Evolutionary conservation across 2,888 invertebrate genomes (phyloP), one percentile per base, ranked within the genome.

Genomic region (Sphecodes monilicornis): DNA sequence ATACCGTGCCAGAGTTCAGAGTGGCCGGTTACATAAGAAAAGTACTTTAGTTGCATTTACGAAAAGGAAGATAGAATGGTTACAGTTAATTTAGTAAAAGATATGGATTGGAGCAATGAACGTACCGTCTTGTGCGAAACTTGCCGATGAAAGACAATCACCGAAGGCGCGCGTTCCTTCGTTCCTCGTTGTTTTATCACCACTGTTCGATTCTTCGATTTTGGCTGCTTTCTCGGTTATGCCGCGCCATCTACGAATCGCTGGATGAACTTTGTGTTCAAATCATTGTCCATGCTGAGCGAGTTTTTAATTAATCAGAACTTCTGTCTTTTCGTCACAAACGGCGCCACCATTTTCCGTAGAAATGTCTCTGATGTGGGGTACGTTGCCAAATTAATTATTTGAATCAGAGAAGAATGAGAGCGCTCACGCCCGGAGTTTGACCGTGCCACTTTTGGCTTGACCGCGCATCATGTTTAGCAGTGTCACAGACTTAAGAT

Each of bases 91-190:
- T 22, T 66, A 18, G n/a, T 13, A 0, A 10, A 43, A 79, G 50
- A n/a, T 36, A 0, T 6, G 18, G 18, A 3, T 1, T 0, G 13
- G 32, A 57, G n/a, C 29, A 32, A 39, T 4, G 43, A 50, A 91
- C 92, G 79, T 87, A 92, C 92, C 92, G 90, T 89, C 79, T 77
- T 82, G 77, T 84, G 84, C 82, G 84, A 89, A 90, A 90, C 82
- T 86, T 84, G 87, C 86, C 88, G 90, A 84, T 71, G 88, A 89
- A 91, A 92, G 87, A 87, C 68, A 54, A 76, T 86, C 68, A 46
- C 39, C 36, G 68, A 70, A 74, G 32, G 50, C 57, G 8, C 73
- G 66, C 79, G 74, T 75, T 77, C 60, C 68, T 72, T 50, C 72
- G n/a, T 29, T 22, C 54, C 18, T 18, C 26, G 43, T 68, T 80